Evolutionary conservation across 2,797 vertebrate species (phyloP).

Genomic region (Passerculus sandwichensis): DNA sequence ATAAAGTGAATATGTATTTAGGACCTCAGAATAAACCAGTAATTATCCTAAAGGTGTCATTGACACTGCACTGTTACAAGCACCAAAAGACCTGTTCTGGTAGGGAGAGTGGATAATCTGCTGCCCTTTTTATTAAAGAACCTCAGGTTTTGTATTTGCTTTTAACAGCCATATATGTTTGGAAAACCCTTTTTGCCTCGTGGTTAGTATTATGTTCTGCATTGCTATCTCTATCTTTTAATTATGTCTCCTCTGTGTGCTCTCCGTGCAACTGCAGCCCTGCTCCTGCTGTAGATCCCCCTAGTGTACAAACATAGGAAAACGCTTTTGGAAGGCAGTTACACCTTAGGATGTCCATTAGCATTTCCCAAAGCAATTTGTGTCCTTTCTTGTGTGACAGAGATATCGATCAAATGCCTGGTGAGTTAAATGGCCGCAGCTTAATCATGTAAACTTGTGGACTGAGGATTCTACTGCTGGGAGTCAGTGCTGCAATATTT

Average conservation of each 20-base stretch:
- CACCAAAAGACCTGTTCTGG: not conserved
- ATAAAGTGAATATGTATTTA: not conserved
- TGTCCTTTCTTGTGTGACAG: constrained; percentile 7
- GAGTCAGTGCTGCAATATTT: not conserved
- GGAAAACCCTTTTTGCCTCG: not conserved
- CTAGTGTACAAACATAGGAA: not conserved
- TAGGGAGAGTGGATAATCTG: not conserved
- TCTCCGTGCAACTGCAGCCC: not conserved
- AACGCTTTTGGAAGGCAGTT: not conserved
- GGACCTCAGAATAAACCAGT: not conserved
- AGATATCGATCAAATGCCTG: not conserved
- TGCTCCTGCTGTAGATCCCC: not conserved
- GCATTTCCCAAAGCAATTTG: constrained; percentile 11
- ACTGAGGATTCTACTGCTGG: not conserved
- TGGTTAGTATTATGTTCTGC: not conserved
- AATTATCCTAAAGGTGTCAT: not conserved
- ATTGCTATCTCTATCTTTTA: not conserved
- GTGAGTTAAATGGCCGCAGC: not conserved
- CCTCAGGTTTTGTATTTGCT: not conserved
- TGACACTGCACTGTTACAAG: not conserved
- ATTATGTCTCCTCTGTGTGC: not conserved
- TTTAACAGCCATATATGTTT: not conserved
- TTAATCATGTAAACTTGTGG: not conserved
- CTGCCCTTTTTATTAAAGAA: not conserved
- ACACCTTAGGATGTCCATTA: not conserved